Evolutionary conservation across 2,888 invertebrate species (phyloP).

Genomic region (Lithophane leautieri): DNA sequence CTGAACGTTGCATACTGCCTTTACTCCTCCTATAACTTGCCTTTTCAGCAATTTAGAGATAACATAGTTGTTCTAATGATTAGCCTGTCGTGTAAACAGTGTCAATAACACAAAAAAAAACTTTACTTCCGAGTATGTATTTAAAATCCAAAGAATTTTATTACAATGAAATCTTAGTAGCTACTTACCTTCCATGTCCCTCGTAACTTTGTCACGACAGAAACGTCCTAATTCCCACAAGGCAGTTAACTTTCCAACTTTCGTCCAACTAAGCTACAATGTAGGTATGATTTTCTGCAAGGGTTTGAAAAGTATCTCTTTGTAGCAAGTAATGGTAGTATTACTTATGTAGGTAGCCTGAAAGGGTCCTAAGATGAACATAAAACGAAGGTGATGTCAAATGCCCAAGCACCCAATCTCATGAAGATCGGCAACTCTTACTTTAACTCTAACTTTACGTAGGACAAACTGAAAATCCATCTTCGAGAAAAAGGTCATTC

Average conservation of each 20-base stretch:
- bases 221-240: conserved; percentile 14
- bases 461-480: too few species aligned
- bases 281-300: conserved; percentile 8
- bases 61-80: not conserved
- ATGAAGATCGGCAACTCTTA: too few species aligned
- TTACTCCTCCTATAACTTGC: not conserved
- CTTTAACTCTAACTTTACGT: too few species aligned
- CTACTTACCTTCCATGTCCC: not conserved
- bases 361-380: too few species aligned
- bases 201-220: not conserved
- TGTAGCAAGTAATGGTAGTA: too few species aligned
- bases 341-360: too few species aligned
- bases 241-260: conserved; percentile 15
- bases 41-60: not conserved
- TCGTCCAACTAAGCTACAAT: conserved; percentile 2
- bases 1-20: not conserved
- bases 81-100: not conserved
- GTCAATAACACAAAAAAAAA: not conserved
- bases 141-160: not conserved
- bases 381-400: too few species aligned
- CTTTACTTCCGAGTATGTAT: not conserved
- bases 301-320: not conserved
- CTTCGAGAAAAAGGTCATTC: too few species aligned
- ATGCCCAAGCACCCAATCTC: too few species aligned
- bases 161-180: not conserved